Conservation (phyloP, 2,113 vertebrate species). For the Urocynchramus pylzowi region DNA sequence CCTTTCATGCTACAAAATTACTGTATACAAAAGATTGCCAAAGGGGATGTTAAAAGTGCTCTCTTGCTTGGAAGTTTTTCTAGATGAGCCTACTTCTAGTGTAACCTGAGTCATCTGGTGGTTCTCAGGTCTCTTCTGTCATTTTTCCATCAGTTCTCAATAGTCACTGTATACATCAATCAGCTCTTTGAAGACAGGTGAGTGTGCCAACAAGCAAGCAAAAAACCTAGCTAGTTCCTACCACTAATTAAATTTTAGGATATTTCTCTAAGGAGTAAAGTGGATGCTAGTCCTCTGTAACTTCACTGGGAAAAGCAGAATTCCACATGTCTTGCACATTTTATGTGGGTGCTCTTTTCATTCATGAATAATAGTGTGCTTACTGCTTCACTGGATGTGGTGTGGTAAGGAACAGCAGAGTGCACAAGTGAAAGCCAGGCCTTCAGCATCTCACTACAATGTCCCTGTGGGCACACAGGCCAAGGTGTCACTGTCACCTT, state of each 20-base stretch:
- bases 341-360: slow-evolving; percentile 22
- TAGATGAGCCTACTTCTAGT: slow-evolving; percentile 28
- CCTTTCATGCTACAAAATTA: slow-evolving; percentile 75
- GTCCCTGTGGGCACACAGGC: fast-evolving
- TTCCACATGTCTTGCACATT: slow-evolving; percentile 37
- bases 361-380: background rate
- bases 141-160: background rate
- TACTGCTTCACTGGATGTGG: background rate
- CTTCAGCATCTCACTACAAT: background rate
- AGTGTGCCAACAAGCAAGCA: background rate
- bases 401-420: background rate
- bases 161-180: background rate
- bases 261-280: slow-evolving; percentile 2
- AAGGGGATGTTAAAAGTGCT: slow-evolving; percentile 67
- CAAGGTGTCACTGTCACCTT: background rate
- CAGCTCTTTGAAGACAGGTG: slow-evolving; percentile 10
- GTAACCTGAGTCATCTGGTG: slow-evolving; percentile 21
- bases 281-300: background rate
- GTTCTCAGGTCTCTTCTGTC: background rate
- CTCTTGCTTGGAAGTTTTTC: slow-evolving; percentile 58
- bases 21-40: slow-evolving; percentile 67
- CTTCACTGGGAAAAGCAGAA: slow-evolving; percentile 7
- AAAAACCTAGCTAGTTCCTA: background rate
- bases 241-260: background rate
- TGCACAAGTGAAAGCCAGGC: background rate